phyloP scores from a whole-genome alignment of 2,113 vertebrate species.

The Monopterus albus region DNA sequence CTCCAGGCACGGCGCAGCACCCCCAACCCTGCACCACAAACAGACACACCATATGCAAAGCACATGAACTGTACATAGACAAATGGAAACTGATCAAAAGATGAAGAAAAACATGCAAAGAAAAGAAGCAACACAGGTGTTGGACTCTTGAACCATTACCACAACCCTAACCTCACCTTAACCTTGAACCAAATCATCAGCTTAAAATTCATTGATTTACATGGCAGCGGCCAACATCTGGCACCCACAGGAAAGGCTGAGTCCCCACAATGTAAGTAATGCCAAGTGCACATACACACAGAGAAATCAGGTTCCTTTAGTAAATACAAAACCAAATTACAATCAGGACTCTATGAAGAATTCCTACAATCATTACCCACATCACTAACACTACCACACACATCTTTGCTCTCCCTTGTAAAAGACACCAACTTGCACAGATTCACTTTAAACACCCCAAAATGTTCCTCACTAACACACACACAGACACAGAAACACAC shows the following conservation, averaged over 20 bases:
- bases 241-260: no score
- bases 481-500: constrained; percentile 30
- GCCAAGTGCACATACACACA: background rate
- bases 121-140: background rate
- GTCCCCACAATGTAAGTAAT: no score
- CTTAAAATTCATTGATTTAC: no score
- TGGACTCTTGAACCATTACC: no score
- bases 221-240: no score
- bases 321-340: background rate
- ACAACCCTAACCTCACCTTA: no score
- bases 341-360: background rate
- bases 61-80: background rate
- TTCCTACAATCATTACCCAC: background rate
- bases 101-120: background rate
- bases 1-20: constrained; percentile 62
- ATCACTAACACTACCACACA: constrained; percentile 16
- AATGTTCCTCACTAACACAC: constrained; percentile 13
- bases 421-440: constrained; percentile 15
- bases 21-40: constrained; percentile 21
- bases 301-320: background rate
- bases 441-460: constrained; percentile 29
- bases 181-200: no score
- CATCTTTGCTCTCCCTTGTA: constrained; percentile 7
- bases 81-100: constrained; percentile 14
- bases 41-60: constrained; percentile 15